A percentile compares a stretch with the other conserved stretches of the same genome.
phyloP scores from a whole-genome alignment of 2,797 vertebrate genomes.

The Lepilemur septentrionalis region DNA sequence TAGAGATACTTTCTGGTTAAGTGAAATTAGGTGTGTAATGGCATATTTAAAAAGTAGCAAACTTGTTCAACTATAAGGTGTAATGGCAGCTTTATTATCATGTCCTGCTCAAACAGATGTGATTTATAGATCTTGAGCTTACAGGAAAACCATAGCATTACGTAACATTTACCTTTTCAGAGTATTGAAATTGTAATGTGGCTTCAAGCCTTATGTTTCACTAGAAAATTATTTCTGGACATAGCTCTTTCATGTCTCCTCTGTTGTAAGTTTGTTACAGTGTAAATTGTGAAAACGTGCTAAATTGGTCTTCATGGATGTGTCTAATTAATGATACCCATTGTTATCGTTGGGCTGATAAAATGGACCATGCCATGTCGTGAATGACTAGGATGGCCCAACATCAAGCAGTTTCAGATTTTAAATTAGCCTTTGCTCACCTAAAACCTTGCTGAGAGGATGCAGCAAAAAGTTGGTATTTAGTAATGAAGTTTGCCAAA shows the following conservation, averaged over 20 bases:
- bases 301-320: neutral
- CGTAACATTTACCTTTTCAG: neutral
- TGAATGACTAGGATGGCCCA: neutral
- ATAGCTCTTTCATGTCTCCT: neutral
- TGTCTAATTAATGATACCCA: neutral
- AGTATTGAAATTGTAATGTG: neutral
- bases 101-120: neutral
- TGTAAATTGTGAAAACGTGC: neutral
- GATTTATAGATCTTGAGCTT: neutral
- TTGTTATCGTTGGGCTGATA: neutral
- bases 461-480: constrained; percentile 21
- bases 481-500: constrained; percentile 44
- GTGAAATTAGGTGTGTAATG: neutral
- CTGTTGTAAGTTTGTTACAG: neutral
- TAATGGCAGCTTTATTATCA: neutral
- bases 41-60: neutral
- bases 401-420: constrained; percentile 8
- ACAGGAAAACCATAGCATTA: neutral
- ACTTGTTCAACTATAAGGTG: neutral
- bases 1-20: neutral
- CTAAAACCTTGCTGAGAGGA: neutral
- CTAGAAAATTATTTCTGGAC: neutral
- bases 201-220: neutral
- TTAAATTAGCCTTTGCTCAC: neutral
- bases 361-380: neutral